Conservation (phyloP, 2,113 vertebrate genomes). For the Alligator mississippiensis region DNA sequence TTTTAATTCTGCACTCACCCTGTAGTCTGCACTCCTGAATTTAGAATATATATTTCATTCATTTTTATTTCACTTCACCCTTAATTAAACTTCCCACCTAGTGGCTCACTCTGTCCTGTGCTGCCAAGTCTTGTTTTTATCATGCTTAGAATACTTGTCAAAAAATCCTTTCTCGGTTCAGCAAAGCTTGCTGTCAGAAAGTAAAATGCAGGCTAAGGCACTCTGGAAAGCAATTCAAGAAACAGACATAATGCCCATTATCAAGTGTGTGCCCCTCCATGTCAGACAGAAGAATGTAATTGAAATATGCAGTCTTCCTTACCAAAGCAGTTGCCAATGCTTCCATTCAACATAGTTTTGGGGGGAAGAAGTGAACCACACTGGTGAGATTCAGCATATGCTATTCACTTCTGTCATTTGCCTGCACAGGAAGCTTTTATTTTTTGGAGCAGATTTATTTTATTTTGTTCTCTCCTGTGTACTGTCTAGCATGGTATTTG, state of each 20-base stretch:
- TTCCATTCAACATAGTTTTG: background rate
- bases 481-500: background rate
- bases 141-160: background rate
- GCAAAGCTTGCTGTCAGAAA: background rate
- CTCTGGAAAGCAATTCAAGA: constrained; percentile 6
- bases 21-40: background rate
- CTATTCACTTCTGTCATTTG: background rate
- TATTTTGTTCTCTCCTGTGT: background rate
- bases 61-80: background rate
- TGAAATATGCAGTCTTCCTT: background rate
- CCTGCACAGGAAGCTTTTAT: background rate
- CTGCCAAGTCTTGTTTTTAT: background rate
- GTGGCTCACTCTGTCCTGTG: background rate
- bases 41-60: background rate
- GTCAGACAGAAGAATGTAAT: background rate
- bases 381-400: background rate
- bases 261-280: background rate
- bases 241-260: background rate
- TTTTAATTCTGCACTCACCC: background rate
- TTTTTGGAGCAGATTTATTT: background rate
- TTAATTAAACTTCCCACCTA: background rate
- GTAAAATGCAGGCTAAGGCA: background rate
- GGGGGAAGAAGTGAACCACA: background rate
- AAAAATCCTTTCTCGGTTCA: background rate
- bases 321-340: background rate